phyloP scores from a whole-genome alignment of 2,113 vertebrate genomes.

The Ciconia maguari region DNA sequence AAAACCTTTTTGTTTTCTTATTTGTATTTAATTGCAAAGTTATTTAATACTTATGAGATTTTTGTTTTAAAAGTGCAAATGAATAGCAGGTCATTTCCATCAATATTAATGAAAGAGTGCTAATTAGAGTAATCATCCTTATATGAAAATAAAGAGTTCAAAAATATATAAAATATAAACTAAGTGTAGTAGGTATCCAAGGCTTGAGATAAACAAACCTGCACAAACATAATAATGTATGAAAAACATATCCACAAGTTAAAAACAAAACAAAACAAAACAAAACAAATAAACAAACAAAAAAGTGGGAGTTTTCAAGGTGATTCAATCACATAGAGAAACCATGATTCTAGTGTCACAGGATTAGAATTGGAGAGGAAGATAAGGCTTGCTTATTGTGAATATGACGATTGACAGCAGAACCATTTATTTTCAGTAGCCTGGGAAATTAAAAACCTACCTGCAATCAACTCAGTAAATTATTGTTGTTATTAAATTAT shows the following conservation, averaged over 20 bases:
- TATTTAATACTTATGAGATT: background rate
- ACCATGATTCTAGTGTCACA: background rate
- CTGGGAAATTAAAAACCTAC: slow-evolving; percentile 63
- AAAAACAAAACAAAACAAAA: background rate
- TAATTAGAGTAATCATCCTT: background rate
- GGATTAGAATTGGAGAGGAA: background rate
- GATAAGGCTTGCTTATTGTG: slow-evolving; percentile 2
- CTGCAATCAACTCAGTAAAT: slow-evolving; percentile 8
- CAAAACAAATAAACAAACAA: background rate
- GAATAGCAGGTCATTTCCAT: background rate
- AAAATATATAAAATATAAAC: background rate
- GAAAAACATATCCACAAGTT: background rate
- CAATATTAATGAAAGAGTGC: background rate
- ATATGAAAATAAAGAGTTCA: background rate
- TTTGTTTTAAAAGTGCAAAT: background rate
- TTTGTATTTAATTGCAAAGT: background rate
- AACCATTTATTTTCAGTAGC: slow-evolving; percentile 48
- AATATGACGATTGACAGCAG: slow-evolving; percentile 33
- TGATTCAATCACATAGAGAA: background rate
- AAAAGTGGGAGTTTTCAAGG: background rate
- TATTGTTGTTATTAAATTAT: slow-evolving; percentile 35
- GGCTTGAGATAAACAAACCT: background rate
- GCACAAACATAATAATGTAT: background rate
- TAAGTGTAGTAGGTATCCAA: background rate
- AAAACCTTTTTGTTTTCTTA: background rate